Conservation (phyloP, 1,140 invertebrate species). For the Panagrolaimus sp. region DNA sequence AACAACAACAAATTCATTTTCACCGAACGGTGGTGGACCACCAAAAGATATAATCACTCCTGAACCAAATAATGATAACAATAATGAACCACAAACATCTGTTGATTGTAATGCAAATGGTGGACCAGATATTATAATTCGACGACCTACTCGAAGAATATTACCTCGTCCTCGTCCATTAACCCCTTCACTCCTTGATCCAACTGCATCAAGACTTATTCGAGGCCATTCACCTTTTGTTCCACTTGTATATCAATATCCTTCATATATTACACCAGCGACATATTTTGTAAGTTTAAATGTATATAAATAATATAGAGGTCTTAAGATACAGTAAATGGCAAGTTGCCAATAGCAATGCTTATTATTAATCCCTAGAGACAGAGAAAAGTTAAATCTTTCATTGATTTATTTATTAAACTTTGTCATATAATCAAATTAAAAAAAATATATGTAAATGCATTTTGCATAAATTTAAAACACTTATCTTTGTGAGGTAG, state of each 20-base stretch:
- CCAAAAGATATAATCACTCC: constrained; percentile 3
- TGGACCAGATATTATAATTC: constrained; percentile 1
- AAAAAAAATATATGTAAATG: too few species aligned
- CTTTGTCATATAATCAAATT: too few species aligned
- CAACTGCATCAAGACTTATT: too few species aligned
- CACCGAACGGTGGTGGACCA: constrained; percentile 5
- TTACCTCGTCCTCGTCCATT: constrained; percentile 1
- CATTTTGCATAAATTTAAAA: too few species aligned
- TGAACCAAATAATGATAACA: background rate
- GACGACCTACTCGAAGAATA: background rate
- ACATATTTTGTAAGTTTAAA: constrained; percentile 3
- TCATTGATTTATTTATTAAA: too few species aligned
- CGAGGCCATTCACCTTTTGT: constrained; percentile 9
- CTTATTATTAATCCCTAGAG: too few species aligned
- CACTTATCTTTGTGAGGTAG: too few species aligned
- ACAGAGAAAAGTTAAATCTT: too few species aligned
- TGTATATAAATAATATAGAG: too few species aligned
- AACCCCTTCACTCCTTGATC: background rate
- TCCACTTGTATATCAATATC: constrained; percentile 6
- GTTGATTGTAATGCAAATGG: constrained; percentile 2
- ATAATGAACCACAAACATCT: background rate
- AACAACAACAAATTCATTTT: background rate
- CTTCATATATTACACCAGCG: background rate
- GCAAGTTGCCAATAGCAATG: too few species aligned
- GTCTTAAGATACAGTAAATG: too few species aligned